These are phyloP conservation scores for Medauroidea extradentata DNA, from an alignment of 1,140 invertebrate genomes.

Conservation along the genomic window DNA sequence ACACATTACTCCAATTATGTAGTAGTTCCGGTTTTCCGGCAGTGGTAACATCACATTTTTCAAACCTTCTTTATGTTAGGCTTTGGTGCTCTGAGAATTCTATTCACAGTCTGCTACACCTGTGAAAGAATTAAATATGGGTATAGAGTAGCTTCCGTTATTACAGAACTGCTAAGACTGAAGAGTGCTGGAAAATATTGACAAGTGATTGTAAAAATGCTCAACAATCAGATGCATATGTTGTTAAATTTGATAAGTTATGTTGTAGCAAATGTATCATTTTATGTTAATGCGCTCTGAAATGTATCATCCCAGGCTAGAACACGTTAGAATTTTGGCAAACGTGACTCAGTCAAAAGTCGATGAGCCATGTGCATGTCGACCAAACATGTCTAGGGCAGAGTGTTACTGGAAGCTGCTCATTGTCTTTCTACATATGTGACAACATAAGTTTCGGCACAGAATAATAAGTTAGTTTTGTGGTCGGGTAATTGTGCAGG, in stretches of 20 bases:
- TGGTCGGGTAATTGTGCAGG: slow-evolving; percentile 8
- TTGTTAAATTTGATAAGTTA: slow-evolving; percentile 2
- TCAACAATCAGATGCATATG: slow-evolving; percentile 5
- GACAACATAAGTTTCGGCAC: neutral
- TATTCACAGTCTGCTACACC: slow-evolving; percentile 7
- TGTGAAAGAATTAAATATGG: slow-evolving; percentile 10
- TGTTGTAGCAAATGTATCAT: slow-evolving; percentile 2
- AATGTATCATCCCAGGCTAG: slow-evolving; percentile 10
- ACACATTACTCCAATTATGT: too few relatives aligned
- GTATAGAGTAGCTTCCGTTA: slow-evolving; percentile 3
- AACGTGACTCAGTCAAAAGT: neutral
- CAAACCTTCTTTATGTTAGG: slow-evolving; percentile 11
- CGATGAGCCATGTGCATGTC: neutral
- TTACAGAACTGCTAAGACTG: slow-evolving; percentile 2
- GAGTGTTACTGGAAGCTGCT: too few relatives aligned
- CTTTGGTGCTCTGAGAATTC: neutral
- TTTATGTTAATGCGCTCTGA: slow-evolving; percentile 4
- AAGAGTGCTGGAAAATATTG: neutral
- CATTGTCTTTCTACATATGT: neutral
- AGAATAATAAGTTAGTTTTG: slow-evolving; percentile 3
- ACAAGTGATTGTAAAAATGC: slow-evolving; percentile 1
- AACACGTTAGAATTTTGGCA: slow-evolving; percentile 5
- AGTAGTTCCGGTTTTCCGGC: too few relatives aligned
- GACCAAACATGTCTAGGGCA: too few relatives aligned
- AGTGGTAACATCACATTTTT: too few relatives aligned